Percentiles rank a stretch among this genome's conserved stretches.
Evolutionary conservation across 2,113 vertebrate species (phyloP).

Genomic region (Melanerpes aurifrons): DNA sequence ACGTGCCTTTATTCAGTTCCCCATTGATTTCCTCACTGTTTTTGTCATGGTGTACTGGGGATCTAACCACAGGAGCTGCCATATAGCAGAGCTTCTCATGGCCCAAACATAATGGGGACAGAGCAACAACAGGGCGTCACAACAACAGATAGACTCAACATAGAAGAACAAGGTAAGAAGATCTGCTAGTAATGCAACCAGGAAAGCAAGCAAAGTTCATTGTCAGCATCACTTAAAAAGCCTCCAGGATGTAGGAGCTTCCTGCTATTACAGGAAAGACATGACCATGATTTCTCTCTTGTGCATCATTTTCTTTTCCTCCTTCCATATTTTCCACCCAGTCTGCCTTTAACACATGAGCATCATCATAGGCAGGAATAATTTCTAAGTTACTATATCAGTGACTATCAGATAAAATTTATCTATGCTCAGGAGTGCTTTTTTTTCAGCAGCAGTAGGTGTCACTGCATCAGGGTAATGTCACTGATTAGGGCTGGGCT

Average conservation of each 20-base stretch:
- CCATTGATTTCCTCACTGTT: not conserved
- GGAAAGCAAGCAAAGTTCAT: not conserved
- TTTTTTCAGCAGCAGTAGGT: not conserved
- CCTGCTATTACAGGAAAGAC: not conserved
- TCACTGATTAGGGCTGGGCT: not conserved
- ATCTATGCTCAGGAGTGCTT: not conserved
- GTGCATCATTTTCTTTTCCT: not conserved
- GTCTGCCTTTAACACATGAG: not conserved
- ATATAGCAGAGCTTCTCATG: not conserved
- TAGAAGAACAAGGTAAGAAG: not conserved
- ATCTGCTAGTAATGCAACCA: not conserved
- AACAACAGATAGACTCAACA: fast-evolving
- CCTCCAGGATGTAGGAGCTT: not conserved
- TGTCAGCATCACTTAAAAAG: not conserved
- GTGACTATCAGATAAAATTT: not conserved
- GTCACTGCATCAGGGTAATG: not conserved
- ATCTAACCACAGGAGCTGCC: not conserved
- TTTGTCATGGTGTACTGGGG: not conserved
- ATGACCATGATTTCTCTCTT: not conserved
- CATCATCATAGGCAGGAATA: not conserved
- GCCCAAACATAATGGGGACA: not conserved
- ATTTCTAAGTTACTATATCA: not conserved
- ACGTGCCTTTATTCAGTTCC: not conserved
- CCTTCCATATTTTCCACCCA: not conserved
- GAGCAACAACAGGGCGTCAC: not conserved